phyloP scores from a whole-genome alignment of 2,797 vertebrate species.

The Cheirogaleus major region DNA sequence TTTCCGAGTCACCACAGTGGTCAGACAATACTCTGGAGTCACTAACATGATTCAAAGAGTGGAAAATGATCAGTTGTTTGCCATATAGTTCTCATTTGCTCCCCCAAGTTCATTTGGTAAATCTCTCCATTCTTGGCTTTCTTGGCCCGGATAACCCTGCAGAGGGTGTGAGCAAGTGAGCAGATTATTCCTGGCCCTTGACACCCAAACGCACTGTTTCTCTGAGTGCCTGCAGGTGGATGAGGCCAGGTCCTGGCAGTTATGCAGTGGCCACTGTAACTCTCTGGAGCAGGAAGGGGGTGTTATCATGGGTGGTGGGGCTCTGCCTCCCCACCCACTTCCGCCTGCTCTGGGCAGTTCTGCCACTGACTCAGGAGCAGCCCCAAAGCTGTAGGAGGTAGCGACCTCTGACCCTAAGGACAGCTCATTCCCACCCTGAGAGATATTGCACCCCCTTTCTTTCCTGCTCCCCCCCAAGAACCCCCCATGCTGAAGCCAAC shows the following conservation, averaged over 20 bases:
- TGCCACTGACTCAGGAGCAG: neutral
- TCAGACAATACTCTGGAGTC: neutral
- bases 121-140: neutral
- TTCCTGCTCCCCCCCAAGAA: neutral
- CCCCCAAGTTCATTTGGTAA: neutral
- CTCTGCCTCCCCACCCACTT: neutral
- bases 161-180: neutral
- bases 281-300: neutral
- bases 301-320: fast-evolving
- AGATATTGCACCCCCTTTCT: neutral
- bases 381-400: too few species aligned
- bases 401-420: neutral
- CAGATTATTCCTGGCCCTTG: neutral
- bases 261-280: neutral
- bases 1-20: neutral
- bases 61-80: neutral
- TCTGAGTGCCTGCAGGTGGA: neutral
- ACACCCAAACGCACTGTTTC: neutral
- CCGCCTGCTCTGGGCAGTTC: neutral
- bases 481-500: neutral
- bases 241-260: too few species aligned
- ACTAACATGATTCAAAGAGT: neutral
- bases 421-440: neutral
- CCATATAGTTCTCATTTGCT: neutral
- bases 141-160: neutral